Evolutionary conservation across 1,140 invertebrate species (phyloP).

Genomic region (Drosophila lini): DNA sequence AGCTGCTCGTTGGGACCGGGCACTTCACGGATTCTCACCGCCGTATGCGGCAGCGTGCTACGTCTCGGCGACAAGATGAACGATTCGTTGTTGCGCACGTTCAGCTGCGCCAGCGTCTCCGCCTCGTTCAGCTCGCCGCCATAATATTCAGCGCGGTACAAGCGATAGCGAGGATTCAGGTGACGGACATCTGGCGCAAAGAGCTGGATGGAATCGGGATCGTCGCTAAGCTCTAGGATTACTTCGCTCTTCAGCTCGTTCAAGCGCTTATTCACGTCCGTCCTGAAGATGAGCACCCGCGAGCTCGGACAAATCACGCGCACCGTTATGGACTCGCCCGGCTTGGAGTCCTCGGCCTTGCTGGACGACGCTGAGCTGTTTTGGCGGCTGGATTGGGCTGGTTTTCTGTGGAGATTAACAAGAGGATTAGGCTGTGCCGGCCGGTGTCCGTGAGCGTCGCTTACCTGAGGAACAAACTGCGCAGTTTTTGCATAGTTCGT

Average conservation of each 20-base stretch:
- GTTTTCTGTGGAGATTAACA: slow-evolving; percentile 44
- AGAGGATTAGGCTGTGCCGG: neutral
- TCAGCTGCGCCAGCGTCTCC: slow-evolving; percentile 63
- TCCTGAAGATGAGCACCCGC: slow-evolving; percentile 71
- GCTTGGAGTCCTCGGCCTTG: slow-evolving; percentile 18
- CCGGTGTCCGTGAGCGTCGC: neutral
- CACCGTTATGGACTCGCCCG: slow-evolving; percentile 58
- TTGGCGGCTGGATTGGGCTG: slow-evolving; percentile 37
- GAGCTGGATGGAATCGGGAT: slow-evolving; percentile 72
- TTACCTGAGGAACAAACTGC: slow-evolving; percentile 79
- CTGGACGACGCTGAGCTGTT: slow-evolving; percentile 12
- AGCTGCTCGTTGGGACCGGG: slow-evolving; percentile 68
- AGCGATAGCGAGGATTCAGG: slow-evolving; percentile 71
- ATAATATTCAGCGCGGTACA: slow-evolving; percentile 72
- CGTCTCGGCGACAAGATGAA: slow-evolving; percentile 68
- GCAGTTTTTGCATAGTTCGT: slow-evolving; percentile 82
- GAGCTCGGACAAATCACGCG: slow-evolving; percentile 81
- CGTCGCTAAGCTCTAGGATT: slow-evolving; percentile 75
- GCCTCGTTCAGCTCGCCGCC: slow-evolving; percentile 71
- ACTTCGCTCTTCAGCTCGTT: slow-evolving; percentile 78
- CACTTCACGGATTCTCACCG: slow-evolving; percentile 59
- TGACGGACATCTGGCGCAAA: slow-evolving; percentile 77
- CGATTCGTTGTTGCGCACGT: slow-evolving; percentile 71
- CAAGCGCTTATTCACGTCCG: slow-evolving; percentile 69
- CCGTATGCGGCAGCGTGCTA: slow-evolving; percentile 51